These are phyloP conservation scores for Enteromius afrohamiltoni DNA, from an alignment of 2,797 vertebrate genomes.

Conservation along the genomic window DNA sequence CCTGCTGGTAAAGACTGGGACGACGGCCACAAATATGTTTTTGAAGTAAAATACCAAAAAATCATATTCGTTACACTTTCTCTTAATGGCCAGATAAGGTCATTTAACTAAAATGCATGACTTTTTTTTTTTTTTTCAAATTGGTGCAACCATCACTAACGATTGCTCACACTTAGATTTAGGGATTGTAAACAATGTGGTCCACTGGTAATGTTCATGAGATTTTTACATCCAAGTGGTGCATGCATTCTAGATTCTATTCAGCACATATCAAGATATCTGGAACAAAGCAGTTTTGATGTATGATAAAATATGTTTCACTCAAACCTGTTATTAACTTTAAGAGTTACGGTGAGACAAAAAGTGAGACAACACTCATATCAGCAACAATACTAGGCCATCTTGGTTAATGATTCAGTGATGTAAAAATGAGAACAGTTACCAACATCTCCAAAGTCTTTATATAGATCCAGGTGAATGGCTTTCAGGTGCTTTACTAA, in stretches of 20 bases:
- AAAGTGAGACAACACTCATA: too few species aligned
- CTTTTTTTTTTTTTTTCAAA: background rate
- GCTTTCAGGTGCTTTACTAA: too few species aligned
- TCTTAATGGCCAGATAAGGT: background rate
- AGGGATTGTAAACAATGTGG: background rate
- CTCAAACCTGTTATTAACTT: too few species aligned
- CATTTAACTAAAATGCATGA: background rate
- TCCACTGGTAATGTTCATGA: background rate
- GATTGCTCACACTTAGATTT: background rate
- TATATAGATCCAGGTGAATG: too few species aligned
- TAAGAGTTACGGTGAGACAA: too few species aligned
- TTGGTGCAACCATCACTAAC: background rate
- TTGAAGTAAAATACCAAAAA: conserved; percentile 18
- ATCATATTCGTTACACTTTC: background rate
- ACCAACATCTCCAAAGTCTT: too few species aligned
- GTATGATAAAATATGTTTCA: background rate
- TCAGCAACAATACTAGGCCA: too few species aligned
- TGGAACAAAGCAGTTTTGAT: background rate
- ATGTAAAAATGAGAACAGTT: too few species aligned
- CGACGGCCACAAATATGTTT: conserved; percentile 28
- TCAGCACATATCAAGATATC: background rate
- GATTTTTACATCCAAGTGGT: background rate
- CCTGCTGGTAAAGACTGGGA: conserved; percentile 37
- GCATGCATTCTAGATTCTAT: background rate
- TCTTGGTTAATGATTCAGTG: too few species aligned